Base-by-base conservation (phyloP, 92 coral and sea anemone species). In the Epizoanthus rinbou region DNA sequence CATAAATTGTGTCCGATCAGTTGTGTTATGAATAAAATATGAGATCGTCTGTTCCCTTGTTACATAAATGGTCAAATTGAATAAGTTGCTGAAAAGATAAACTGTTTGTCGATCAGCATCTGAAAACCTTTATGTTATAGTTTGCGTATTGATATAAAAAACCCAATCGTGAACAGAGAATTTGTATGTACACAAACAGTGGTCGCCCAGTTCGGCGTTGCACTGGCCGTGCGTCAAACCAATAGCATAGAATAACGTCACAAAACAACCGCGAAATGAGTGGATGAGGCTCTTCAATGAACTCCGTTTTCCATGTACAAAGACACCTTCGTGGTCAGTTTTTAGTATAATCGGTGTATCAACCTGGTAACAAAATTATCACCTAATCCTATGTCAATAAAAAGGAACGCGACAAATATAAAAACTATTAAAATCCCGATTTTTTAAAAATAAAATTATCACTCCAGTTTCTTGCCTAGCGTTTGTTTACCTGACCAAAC, bases 171-270 rank as follows among this genome's bases (percentile, higher is more conserved):
- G 57, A 45, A 31, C 16, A 8, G 81, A 28, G 21, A 58, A 58
- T 39, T 57, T n/a, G 7, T 75, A 58, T 60, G 71, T 37, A 78
- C 21, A 78, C 82, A 78, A 78, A 62, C 17, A n/a, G 76, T 33
- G 76, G 76, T 45, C 50, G 45, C 28, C 24, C 23, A 14, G 64
- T 76, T 45, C 4, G 60, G 69, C 82, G 22, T n/a, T 53, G 16
- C 64, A 19, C 6, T 6, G 41, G 37, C 4, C 33, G 54, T 7
- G 22, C 21, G 82, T 35, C 37, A 15, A 39, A 58, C 69, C 71
- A 57, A 2, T 10, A n/a, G 52, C 28, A 17, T 4, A 39, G 13
- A 21, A 43, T 62, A 69, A 62, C 70, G 82, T 78, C 82, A 78
- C 71, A 78, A 62, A 21, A 6, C 37, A 47, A 2, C n/a, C 56